Evolutionary conservation across 2,888 invertebrate genomes (phyloP), one percentile per base, ranked within the genome.

Genomic region (Tinea semifulvella): DNA sequence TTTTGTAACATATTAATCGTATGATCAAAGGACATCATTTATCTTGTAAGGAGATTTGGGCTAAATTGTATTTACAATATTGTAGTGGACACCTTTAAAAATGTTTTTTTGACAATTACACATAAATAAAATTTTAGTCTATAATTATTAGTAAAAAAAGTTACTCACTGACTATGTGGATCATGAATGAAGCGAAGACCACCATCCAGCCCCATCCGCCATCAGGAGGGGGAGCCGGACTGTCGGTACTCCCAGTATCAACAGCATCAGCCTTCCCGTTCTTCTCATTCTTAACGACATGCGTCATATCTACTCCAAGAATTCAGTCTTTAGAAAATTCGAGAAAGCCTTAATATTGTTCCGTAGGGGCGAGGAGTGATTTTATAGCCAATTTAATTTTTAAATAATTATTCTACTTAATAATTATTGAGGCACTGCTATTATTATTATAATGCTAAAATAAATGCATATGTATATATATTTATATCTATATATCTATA

Each of bases 181-280:
- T 94, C 90, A 97, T 90, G 76, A 98, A 98, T 5, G 96, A 96
- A 17, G 92, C 95, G 62, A 95, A 90, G 45, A 96, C 96, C 43
- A 96, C 92, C 72, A 91, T 84, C 94, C 95, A 96, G 0, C 96
- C 96, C 96, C 96, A 96, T 8, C 96, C 96, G 1, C 96, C 95
- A 62, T 96, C 96, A 0, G 93, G 94, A 13, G 92, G 91, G 48
- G 86, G 70, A 4, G 84, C 79, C 47, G 76, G 64, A 49, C 65
- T 68, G 51, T 65, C 65, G 20, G 65, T 61, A 47, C 66, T 68
- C 44, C 68, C 56, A 20, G 65, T 60, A 44, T 64, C 68, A 50
- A 57, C 61, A 52, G 57, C 56, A 45, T 55, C 56, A 46, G 58
- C 63, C 38, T 64, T 68, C 27, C 69, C 71, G 47, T 71, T 73